These are phyloP conservation scores for Papilio elwesi DNA, from an alignment of 2,888 invertebrate genomes.

Conservation along the genomic window DNA sequence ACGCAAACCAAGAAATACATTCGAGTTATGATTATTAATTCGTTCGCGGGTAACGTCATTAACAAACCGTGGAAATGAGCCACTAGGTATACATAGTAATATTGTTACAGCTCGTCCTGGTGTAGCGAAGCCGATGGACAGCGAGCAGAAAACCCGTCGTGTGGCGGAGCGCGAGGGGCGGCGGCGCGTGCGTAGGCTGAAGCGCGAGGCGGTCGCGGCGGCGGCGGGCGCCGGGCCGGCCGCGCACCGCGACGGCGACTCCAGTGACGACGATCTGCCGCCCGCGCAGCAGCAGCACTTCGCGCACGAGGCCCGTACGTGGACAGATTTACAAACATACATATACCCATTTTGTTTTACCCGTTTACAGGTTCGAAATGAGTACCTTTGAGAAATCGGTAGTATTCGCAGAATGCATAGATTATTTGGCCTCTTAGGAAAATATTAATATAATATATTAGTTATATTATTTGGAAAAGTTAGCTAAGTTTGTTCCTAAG, in stretches of 20 bases:
- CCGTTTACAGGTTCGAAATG: no score
- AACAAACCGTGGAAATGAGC: not conserved
- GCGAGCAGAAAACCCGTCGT: conserved; percentile 89
- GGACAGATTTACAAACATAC: no score
- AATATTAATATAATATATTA: no score
- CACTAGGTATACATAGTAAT: not conserved
- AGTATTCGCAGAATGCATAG: no score
- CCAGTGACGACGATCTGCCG: conserved; percentile 97
- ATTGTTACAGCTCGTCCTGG: conserved; percentile 59
- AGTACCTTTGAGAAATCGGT: no score
- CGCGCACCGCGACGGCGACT: conserved; percentile 95
- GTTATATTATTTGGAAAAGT: no score
- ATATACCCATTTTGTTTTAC: no score
- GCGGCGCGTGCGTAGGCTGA: conserved; percentile 92
- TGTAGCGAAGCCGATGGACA: conserved; percentile 57
- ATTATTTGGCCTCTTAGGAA: no score
- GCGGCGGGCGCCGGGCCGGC: conserved; percentile 57
- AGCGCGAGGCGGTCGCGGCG: conserved; percentile 87
- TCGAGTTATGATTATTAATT: no score
- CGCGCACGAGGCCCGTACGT: conserved; percentile 60
- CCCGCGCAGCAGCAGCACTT: conserved; percentile 89
- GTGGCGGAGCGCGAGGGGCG: conserved; percentile 96
- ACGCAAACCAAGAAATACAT: not conserved
- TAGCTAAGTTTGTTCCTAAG: no score
- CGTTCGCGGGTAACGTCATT: not conserved